These are phyloP conservation scores for Pterobdella sp. DNA, from an alignment of 2,888 invertebrate genomes.

Conservation along the genomic window DNA sequence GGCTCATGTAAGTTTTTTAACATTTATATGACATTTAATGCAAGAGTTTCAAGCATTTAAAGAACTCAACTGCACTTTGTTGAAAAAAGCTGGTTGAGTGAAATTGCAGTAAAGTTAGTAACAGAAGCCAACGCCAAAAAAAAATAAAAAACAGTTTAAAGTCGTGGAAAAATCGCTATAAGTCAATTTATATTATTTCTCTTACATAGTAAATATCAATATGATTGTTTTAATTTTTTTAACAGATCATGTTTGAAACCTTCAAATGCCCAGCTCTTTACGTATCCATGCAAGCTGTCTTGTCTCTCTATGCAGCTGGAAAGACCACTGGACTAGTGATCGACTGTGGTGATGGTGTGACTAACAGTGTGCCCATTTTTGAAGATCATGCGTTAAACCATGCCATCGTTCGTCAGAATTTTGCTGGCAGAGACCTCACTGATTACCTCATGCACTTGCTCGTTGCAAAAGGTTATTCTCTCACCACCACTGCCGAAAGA, in stretches of 20 bases:
- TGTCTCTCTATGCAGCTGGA: slow-evolving; percentile 44
- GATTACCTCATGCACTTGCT: slow-evolving; percentile 57
- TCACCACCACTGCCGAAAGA: slow-evolving; percentile 60
- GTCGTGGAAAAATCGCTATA: too few species aligned
- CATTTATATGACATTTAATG: background rate
- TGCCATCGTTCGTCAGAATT: slow-evolving; percentile 74
- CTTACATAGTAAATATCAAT: background rate
- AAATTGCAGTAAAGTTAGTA: background rate
- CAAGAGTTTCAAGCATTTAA: background rate
- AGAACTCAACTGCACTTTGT: background rate
- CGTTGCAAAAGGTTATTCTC: slow-evolving; percentile 49
- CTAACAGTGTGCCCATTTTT: slow-evolving; percentile 90
- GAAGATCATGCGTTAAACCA: slow-evolving; percentile 87
- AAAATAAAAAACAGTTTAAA: too few species aligned
- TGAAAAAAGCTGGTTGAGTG: background rate
- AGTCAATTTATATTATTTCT: background rate
- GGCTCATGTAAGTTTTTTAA: slow-evolving; percentile 37
- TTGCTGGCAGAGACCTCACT: slow-evolving; percentile 37
- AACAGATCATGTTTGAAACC: slow-evolving; percentile 38
- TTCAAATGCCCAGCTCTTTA: slow-evolving; percentile 42
- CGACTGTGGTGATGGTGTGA: slow-evolving; percentile 55
- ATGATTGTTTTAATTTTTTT: too few species aligned
- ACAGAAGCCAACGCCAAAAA: background rate
- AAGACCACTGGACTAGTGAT: slow-evolving; percentile 64
- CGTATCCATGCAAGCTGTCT: slow-evolving; percentile 43